Conservation (phyloP, 2,888 invertebrate species). For the Eristalis pertinax region DNA sequence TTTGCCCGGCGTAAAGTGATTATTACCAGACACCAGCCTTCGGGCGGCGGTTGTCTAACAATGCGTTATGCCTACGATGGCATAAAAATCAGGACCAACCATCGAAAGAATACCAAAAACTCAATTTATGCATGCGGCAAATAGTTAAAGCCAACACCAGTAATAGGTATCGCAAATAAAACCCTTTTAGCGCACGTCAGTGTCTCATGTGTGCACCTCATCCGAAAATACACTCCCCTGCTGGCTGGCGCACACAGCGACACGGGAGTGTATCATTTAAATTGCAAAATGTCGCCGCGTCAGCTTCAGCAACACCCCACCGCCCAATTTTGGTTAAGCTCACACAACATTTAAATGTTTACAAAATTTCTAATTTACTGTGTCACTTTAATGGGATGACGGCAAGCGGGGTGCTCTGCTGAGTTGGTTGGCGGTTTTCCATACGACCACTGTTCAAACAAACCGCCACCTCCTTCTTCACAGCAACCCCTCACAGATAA, state of each 20-base stretch:
- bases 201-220: neutral
- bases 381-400: constrained; percentile 65
- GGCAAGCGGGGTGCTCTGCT: constrained; percentile 27
- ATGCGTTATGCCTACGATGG: constrained; percentile 57
- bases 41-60: constrained; percentile 18
- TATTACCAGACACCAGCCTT: constrained; percentile 37
- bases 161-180: constrained; percentile 66
- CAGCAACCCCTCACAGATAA: neutral
- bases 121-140: constrained; percentile 53
- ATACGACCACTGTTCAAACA: constrained; percentile 66
- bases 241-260: neutral
- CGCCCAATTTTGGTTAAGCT: constrained; percentile 69
- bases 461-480: neutral
- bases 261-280: constrained; percentile 39
- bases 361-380: constrained; percentile 72
- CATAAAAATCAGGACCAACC: constrained; percentile 58
- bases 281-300: constrained; percentile 71
- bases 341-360: constrained; percentile 71
- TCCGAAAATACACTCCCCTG: neutral
- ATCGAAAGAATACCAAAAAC: constrained; percentile 19
- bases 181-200: constrained; percentile 58
- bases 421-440: constrained; percentile 61
- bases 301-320: constrained; percentile 36
- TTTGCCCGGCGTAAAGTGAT: constrained; percentile 56
- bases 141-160: constrained; percentile 54